These are phyloP conservation scores for Cydia pomonella DNA, from an alignment of 1,140 invertebrate genomes.

Conservation along the genomic window DNA sequence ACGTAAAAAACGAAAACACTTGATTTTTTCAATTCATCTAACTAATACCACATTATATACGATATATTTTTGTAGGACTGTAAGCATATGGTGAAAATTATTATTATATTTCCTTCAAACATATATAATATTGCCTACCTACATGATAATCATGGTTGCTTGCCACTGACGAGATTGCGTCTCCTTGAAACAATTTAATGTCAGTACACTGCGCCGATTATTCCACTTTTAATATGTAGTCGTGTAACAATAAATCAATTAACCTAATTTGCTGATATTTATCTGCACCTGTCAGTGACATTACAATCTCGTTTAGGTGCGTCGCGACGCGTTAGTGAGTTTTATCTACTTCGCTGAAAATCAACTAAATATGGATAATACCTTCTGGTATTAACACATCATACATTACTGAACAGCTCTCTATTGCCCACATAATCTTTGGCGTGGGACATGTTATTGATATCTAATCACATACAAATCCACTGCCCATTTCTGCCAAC, in stretches of 20 bases:
- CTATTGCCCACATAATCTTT: too few relatives aligned
- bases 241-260: slow-evolving; percentile 32
- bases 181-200: slow-evolving; percentile 27
- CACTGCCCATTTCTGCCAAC: too few relatives aligned
- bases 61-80: neutral
- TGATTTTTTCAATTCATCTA: too few relatives aligned
- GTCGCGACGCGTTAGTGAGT: neutral
- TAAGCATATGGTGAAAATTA: neutral
- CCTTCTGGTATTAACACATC: too few relatives aligned
- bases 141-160: neutral
- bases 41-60: too few relatives aligned
- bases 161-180: neutral
- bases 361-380: neutral
- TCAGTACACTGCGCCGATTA: neutral
- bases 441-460: too few relatives aligned
- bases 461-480: too few relatives aligned
- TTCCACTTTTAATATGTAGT: neutral
- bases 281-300: slow-evolving; percentile 14
- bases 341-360: neutral
- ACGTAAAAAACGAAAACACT: too few relatives aligned
- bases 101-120: neutral
- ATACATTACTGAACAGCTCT: too few relatives aligned
- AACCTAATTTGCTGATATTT: slow-evolving; percentile 16
- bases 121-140: neutral
- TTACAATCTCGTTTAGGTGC: slow-evolving; percentile 14